Evolutionary conservation across 2,113 vertebrate genomes (phyloP).

Genomic region (Rhinoderma darwinii): DNA sequence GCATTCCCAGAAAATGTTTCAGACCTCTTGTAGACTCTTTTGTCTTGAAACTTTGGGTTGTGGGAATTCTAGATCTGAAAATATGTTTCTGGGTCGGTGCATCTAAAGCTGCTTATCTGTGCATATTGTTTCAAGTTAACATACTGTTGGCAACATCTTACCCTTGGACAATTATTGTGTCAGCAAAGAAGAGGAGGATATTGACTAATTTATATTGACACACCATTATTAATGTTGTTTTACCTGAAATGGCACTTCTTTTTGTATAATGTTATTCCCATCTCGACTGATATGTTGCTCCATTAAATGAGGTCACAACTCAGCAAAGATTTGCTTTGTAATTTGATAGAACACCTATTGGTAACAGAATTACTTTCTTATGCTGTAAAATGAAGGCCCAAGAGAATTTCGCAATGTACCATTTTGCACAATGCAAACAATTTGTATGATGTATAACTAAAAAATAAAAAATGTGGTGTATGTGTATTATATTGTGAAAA

Average conservation of each 20-base stretch:
- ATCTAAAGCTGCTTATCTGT: background rate
- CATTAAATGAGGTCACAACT: constrained; percentile 11
- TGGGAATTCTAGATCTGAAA: background rate
- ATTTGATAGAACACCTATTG: constrained; percentile 8
- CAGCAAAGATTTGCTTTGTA: constrained; percentile 18
- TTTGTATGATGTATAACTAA: constrained; percentile 42
- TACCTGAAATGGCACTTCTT: too few relatives aligned
- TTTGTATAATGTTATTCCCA: background rate
- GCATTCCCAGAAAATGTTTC: too few relatives aligned
- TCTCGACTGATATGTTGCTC: background rate
- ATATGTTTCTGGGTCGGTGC: background rate
- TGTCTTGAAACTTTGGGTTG: too few relatives aligned
- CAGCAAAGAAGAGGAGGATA: background rate
- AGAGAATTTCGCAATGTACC: constrained; percentile 13
- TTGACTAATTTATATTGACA: background rate
- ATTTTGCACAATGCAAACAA: constrained; percentile 37
- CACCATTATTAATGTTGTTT: background rate
- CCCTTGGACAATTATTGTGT: background rate
- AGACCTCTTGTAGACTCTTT: too few relatives aligned
- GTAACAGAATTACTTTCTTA: constrained; percentile 22
- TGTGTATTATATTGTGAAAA: constrained; percentile 23
- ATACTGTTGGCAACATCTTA: background rate
- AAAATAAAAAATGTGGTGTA: constrained; percentile 21
- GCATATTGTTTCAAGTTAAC: background rate
- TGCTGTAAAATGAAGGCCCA: constrained; percentile 11